Evolutionary conservation across 2,113 vertebrate genomes (phyloP).

Genomic region (Sterna hirundo): DNA sequence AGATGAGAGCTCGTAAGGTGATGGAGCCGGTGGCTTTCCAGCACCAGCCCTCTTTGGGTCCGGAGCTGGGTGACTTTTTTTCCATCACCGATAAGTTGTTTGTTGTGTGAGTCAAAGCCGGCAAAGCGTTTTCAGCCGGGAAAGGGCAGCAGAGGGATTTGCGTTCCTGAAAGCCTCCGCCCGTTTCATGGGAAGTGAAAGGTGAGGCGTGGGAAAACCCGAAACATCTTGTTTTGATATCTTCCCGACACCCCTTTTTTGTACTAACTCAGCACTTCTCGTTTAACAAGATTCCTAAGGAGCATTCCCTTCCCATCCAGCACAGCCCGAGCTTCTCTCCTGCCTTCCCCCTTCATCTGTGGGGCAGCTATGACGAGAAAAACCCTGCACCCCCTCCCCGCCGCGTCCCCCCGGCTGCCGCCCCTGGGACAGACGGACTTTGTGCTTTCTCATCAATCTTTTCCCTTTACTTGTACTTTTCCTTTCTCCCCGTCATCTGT

Average conservation of each 20-base stretch:
- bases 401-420: not conserved
- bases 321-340: not conserved
- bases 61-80: not conserved
- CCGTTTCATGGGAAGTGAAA: not conserved
- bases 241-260: not conserved
- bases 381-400: fast-evolving
- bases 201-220: not conserved
- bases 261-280: not conserved
- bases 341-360: not conserved
- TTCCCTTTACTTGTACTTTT: not conserved
- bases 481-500: not conserved
- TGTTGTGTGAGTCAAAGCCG: not conserved
- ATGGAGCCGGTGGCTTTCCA: not conserved
- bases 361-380: not conserved
- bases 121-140: not conserved
- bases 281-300: too few species aligned
- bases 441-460: not conserved
- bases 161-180: not conserved
- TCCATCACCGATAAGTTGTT: not conserved
- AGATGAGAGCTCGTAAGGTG: not conserved
- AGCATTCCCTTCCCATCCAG: not conserved
- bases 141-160: not conserved
- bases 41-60: not conserved
- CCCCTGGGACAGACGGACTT: not conserved
- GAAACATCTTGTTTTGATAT: not conserved